A percentile compares a stretch with the other conserved stretches of the same genome.
Conservation (phyloP, 2,797 vertebrate species). For the Labroides dimidiatus region DNA sequence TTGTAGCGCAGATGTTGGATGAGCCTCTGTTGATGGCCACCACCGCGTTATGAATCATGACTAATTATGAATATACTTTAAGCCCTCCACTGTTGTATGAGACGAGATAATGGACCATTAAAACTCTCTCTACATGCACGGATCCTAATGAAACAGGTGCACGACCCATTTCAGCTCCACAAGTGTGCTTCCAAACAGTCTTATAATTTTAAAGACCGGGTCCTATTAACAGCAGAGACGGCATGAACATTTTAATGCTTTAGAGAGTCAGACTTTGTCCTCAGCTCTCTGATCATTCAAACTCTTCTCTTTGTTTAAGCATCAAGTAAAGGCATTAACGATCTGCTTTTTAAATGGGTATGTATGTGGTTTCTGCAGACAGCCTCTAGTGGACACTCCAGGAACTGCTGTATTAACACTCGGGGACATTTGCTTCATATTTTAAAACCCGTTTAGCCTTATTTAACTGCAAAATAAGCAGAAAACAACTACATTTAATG, state of each 20-base stretch:
- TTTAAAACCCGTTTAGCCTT: no score
- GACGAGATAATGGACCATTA: constrained; percentile 59
- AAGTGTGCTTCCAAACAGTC: constrained; percentile 44
- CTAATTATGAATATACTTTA: constrained; percentile 59
- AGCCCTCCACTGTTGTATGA: constrained; percentile 46
- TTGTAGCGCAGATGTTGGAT: constrained; percentile 48
- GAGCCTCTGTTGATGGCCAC: constrained; percentile 45
- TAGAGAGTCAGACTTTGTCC: not conserved
- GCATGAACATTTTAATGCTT: constrained; percentile 3
- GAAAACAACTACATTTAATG: no score
- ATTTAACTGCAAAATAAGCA: no score
- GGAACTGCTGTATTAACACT: no score
- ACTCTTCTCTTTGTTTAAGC: no score
- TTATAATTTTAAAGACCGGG: constrained; percentile 21
- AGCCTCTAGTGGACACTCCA: no score
- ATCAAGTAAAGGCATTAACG: no score
- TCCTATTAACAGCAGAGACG: constrained; percentile 12
- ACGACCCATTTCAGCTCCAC: constrained; percentile 35
- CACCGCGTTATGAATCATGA: constrained; percentile 49
- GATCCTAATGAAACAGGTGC: constrained; percentile 51
- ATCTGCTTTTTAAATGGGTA: no score
- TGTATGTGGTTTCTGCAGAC: no score
- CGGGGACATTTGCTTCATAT: no score
- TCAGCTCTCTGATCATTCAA: no score
- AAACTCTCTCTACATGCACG: constrained; percentile 48